These are phyloP conservation scores for Ornithorhynchus anatinus DNA, from an alignment of 2,113 vertebrate genomes.

Conservation along the genomic window DNA sequence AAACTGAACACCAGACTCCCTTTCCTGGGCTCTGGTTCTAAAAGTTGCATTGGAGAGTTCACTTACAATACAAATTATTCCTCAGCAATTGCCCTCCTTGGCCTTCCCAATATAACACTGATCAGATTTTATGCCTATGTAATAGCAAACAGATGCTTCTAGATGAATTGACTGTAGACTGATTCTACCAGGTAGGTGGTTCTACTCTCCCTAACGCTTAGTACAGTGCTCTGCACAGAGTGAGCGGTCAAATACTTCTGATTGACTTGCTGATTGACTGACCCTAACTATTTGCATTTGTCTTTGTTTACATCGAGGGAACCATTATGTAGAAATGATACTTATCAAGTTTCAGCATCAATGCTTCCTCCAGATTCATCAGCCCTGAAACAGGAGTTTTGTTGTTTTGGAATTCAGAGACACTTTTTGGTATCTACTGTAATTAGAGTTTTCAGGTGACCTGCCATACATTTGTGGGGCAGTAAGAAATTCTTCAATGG, in stretches of 20 bases:
- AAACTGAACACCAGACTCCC: conserved; percentile 33
- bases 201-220: too few relatives aligned
- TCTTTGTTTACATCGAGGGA: conserved; percentile 67
- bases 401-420: conserved; percentile 29
- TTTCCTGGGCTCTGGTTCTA: conserved; percentile 10
- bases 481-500: conserved; percentile 64
- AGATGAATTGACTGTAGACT: too few relatives aligned
- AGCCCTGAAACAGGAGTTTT: conserved; percentile 67
- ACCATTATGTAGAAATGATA: conserved; percentile 67
- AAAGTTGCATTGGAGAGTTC: conserved; percentile 13
- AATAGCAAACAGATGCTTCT: too few relatives aligned
- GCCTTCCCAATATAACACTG: not conserved
- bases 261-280: too few relatives aligned
- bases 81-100: conserved; percentile 31
- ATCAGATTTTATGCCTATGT: too few relatives aligned
- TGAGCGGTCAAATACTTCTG: too few relatives aligned
- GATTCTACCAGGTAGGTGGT: too few relatives aligned
- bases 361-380: conserved; percentile 64
- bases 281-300: conserved; percentile 14
- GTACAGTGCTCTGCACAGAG: too few relatives aligned
- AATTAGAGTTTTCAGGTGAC: conserved; percentile 46
- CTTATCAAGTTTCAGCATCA: conserved; percentile 67
- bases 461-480: conserved; percentile 55
- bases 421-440: conserved; percentile 39
- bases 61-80: conserved; percentile 13